phyloP scores from a whole-genome alignment of 2,888 invertebrate species.

The Axea sp. region DNA sequence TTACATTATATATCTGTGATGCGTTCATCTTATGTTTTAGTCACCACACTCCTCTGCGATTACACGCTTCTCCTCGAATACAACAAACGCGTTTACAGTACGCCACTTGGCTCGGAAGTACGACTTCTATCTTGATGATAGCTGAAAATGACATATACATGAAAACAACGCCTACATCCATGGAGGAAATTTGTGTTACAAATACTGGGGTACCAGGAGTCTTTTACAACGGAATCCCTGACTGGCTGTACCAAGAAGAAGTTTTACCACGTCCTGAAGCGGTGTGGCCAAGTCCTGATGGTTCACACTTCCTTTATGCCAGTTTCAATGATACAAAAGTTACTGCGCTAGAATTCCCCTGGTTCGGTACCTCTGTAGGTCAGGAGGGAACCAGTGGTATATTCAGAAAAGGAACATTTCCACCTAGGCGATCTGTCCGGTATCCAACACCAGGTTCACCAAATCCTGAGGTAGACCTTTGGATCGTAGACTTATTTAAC shows the following conservation, averaged over 20 bases:
- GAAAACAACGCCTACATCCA: conserved; percentile 85
- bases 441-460: conserved; percentile 94
- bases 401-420: conserved; percentile 84
- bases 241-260: conserved; percentile 99
- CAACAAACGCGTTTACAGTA: conserved; percentile 89
- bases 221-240: conserved; percentile 95
- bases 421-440: conserved; percentile 88
- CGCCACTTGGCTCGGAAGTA: conserved; percentile 90
- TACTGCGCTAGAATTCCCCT: conserved; percentile 83
- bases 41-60: conserved; percentile 91
- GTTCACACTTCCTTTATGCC: conserved; percentile 90
- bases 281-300: conserved; percentile 91
- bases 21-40: conserved; percentile 79
- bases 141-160: conserved; percentile 95
- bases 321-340: conserved; percentile 88
- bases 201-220: conserved; percentile 88
- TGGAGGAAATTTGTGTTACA: conserved; percentile 85
- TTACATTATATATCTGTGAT: too few relatives aligned
- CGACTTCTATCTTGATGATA: conserved; percentile 88
- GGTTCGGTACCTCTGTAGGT: conserved; percentile 84
- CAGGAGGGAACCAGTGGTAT: conserved; percentile 80
- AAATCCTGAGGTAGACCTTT: conserved; percentile 91
- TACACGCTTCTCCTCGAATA: conserved; percentile 86
- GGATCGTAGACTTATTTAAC: conserved; percentile 89
- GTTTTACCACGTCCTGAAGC: conserved; percentile 90